Evolutionary conservation across 2,888 invertebrate genomes (phyloP).

Genomic region (Tridacna crocea): DNA sequence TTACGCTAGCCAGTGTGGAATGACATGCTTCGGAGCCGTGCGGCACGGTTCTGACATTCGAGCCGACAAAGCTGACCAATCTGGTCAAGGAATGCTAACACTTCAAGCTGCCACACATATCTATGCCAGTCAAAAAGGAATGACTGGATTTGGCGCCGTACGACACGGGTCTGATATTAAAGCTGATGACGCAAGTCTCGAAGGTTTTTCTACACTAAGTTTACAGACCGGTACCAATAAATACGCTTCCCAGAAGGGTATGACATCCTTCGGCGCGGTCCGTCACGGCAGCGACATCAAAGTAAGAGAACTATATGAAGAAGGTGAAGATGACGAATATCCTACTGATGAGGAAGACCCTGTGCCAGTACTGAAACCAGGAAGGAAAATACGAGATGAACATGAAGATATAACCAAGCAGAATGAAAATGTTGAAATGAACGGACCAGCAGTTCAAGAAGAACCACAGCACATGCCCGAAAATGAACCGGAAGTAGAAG

Average conservation of each 20-base stretch:
- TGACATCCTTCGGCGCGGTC: conserved; percentile 51
- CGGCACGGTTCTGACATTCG: conserved; percentile 54
- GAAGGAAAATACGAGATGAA: conserved; percentile 47
- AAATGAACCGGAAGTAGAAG: conserved; percentile 28
- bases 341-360: conserved; percentile 60
- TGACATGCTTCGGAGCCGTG: conserved; percentile 50
- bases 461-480: conserved; percentile 26
- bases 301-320: conserved; percentile 54
- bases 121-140: conserved; percentile 57
- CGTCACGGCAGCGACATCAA: conserved; percentile 55
- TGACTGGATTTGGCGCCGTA: conserved; percentile 69
- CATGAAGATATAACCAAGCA: background rate
- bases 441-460: conserved; percentile 19
- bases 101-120: conserved; percentile 47
- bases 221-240: conserved; percentile 49
- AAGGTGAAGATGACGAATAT: conserved; percentile 58
- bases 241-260: conserved; percentile 53
- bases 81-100: conserved; percentile 41
- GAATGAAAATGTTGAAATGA: background rate
- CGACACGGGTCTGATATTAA: conserved; percentile 67
- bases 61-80: conserved; percentile 44
- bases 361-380: conserved; percentile 25
- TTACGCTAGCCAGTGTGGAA: conserved; percentile 52
- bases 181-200: conserved; percentile 68
- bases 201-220: conserved; percentile 16